Evolutionary conservation across 2,888 invertebrate species (phyloP), one percentile per base, ranked within the genome.

Genomic region (Agonopterix arenella): DNA sequence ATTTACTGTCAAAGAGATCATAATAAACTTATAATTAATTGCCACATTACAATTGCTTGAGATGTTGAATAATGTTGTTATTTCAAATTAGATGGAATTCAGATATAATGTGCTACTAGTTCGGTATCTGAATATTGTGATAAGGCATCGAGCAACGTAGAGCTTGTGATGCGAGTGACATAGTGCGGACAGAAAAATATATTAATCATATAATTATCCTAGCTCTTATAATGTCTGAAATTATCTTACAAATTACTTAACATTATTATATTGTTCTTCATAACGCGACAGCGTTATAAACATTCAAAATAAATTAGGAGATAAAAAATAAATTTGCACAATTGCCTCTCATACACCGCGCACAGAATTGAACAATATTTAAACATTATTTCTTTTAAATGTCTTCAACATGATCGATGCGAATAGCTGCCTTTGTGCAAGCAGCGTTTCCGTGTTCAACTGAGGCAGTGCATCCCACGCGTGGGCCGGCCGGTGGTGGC

Each of bases 1-100:
- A 78, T 76, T 76, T 78, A 83, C 72, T 78, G 83, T 71, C 68
- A 85, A 88, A 84, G 89, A 89, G 89, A 89, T 89, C 89, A 89
- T 88, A 84, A 84, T 82, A 80, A 77, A 82, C 86, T 88, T 89
- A 89, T 64, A 83, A 76, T 70, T 80, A 82, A 78, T 78, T 79
- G 83, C 83, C 83, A 81, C 80, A 76, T 72, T 76, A 76, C 73
- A 76, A 74, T 76, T 73, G 77, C 76, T 56, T 61, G 57, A 49
- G 57, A 49, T 45, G n/a, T 42, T 48, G 52, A 47, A 46, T 51
- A 43, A 28, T 7, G 28, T 28, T 28, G 28, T 28, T 28, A 28
- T 5, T 28, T 28, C 28, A 28, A 28, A 28, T 28, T 28, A 28
- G 28, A 28, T 28, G 28, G 28, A 28, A 28, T 28, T 28, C 28